Base-by-base conservation (phyloP, 2,113 vertebrate species). In the Protomyctophum bolini region DNA sequence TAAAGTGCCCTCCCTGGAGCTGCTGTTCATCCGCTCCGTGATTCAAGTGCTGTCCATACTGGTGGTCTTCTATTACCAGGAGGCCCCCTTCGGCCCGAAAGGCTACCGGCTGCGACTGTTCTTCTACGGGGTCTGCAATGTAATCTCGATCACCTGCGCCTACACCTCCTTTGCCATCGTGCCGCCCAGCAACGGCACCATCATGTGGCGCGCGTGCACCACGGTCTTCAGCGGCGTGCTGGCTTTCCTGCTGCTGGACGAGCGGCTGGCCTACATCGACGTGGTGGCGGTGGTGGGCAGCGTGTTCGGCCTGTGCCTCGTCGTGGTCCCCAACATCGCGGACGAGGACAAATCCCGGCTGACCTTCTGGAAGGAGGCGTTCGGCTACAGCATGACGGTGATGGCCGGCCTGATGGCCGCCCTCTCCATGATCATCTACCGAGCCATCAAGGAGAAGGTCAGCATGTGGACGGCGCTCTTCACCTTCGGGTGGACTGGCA, bases 401-500 rank as follows among this genome's bases (percentile, higher is more conserved):
- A 96, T 95, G 96, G 97, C 98, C 1, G 98, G 98, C 29, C 86
- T 99, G 84, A 98, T 96, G 10, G 97, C 96, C 0, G 97, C 98
- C 65, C 95, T 99, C 63, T 97, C 98, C 77, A 98, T 99, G 98
- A 99, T 98, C 72, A 92, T 99, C 57, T 99, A 99, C 74, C 94
- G 97, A 68, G 97, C 97, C 83, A 97, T 99, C 79, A 97, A 95
- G 84, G 97, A 98, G 77, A 95, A 93, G 0, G 92, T 98, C 80
- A 99, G 97, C 92, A 98, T 99, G 97, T 99, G 98, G 98, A 97
- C 96, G 0, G 98, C 97, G 0, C 94, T 99, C 10, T 99, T 99
- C 88, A 99, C 97, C 48, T 99, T 99, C 28, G 97, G 97, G 49
- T 99, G 98, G 98, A 99, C 96, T 0, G 97, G 98, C 85, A 98